A percentile compares a stretch with the other conserved stretches of the same genome.
phyloP scores from a whole-genome alignment of 2,888 invertebrate genomes.

The Neuroscelio doddi region DNA sequence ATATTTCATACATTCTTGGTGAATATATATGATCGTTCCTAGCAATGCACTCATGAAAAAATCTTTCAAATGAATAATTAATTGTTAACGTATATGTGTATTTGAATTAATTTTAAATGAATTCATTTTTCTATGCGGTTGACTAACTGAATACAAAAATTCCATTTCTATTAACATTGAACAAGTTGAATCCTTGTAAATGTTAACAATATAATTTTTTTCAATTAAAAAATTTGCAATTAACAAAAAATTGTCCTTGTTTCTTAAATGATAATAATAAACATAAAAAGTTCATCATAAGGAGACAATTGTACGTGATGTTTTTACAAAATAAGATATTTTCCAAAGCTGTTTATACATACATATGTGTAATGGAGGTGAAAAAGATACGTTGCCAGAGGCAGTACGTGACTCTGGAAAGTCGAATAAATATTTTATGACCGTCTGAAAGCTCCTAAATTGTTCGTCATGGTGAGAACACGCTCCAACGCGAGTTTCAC shows the following conservation, averaged over 20 bases:
- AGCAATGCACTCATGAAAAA: not conserved
- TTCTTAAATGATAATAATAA: too few relatives aligned
- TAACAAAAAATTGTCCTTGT: too few relatives aligned
- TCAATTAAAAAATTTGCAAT: too few relatives aligned
- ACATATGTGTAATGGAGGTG: conserved; percentile 9
- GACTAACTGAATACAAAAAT: too few relatives aligned
- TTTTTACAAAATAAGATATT: conserved; percentile 11
- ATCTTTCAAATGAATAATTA: too few relatives aligned
- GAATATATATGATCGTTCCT: conserved; percentile 35
- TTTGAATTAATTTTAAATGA: too few relatives aligned
- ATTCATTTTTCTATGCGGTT: too few relatives aligned
- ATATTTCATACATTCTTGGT: conserved; percentile 15
- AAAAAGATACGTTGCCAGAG: conserved; percentile 20
- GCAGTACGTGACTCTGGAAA: conserved; percentile 35
- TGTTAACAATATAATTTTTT: too few relatives aligned
- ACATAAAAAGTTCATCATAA: not conserved
- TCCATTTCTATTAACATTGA: too few relatives aligned
- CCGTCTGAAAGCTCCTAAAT: conserved; percentile 56
- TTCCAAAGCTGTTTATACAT: conserved; percentile 11
- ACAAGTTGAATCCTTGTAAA: too few relatives aligned
- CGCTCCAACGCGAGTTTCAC: conserved; percentile 11
- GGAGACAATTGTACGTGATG: conserved; percentile 13
- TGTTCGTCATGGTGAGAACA: conserved; percentile 51
- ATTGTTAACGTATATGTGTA: too few relatives aligned
- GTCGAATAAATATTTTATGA: conserved; percentile 55